A percentile compares a stretch with the other conserved stretches of the same genome.
phyloP scores from a whole-genome alignment of 2,113 vertebrate genomes.

The Dasypus novemcinctus region DNA sequence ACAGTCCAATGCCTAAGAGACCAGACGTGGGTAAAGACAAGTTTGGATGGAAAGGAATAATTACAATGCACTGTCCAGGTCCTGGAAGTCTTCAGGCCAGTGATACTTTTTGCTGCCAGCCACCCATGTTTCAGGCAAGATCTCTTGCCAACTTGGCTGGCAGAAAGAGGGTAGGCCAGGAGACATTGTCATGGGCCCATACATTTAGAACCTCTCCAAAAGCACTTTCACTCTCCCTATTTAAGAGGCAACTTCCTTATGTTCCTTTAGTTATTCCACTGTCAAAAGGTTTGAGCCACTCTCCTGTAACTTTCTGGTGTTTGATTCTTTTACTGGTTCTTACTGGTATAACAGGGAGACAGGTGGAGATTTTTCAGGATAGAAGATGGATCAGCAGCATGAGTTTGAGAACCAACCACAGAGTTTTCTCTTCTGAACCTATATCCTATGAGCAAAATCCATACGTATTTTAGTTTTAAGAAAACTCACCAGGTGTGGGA shows the following conservation, averaged over 20 bases:
- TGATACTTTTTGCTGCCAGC: constrained; percentile 32
- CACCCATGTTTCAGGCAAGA: not conserved
- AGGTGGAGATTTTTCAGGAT: constrained; percentile 42
- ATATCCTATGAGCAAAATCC: not conserved
- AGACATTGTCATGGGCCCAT: not conserved
- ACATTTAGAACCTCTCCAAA: not conserved
- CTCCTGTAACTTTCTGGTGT: not conserved
- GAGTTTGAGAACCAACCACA: constrained; percentile 52
- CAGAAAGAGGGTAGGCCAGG: constrained; percentile 32
- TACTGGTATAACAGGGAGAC: not conserved
- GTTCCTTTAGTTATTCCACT: constrained; percentile 27
- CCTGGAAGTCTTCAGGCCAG: constrained; percentile 35
- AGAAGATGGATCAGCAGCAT: constrained; percentile 42
- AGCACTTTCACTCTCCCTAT: not conserved
- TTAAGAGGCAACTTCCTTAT: constrained; percentile 60
- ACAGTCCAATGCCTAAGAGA: not conserved
- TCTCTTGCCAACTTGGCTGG: not conserved
- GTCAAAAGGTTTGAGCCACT: constrained; percentile 60
- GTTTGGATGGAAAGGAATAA: not conserved
- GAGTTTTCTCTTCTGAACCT: constrained; percentile 58
- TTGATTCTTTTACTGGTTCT: not conserved
- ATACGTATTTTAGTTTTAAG: not conserved
- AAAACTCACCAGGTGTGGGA: constrained; percentile 1
- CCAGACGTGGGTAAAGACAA: not conserved
- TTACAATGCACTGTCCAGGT: not conserved